These are phyloP conservation scores for Tauraco erythrolophus DNA, from an alignment of 2,113 vertebrate species.

Conservation along the genomic window DNA sequence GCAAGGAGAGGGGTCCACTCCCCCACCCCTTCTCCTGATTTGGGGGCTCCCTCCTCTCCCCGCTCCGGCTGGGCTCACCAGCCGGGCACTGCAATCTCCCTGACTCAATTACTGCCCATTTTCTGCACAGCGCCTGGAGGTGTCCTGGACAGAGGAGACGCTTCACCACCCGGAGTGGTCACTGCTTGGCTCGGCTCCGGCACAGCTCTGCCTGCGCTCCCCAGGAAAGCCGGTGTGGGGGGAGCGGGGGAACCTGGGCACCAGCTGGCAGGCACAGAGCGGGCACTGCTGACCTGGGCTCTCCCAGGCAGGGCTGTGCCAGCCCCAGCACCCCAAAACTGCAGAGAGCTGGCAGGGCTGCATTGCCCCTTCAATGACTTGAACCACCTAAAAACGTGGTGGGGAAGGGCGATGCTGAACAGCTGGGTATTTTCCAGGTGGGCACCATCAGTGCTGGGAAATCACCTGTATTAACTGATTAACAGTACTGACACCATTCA, in stretches of 20 bases:
- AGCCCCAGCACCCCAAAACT: background rate
- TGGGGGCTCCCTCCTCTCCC: background rate
- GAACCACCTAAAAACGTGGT: background rate
- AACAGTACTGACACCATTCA: accelerated
- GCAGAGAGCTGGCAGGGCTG: background rate
- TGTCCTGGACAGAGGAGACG: background rate
- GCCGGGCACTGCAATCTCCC: background rate
- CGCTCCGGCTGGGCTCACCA: background rate
- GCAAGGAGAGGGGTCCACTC: background rate
- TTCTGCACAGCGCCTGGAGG: background rate
- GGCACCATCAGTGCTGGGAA: background rate
- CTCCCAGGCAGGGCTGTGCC: background rate
- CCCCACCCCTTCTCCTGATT: background rate
- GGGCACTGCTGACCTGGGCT: background rate
- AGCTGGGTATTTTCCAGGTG: background rate
- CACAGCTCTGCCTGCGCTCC: accelerated
- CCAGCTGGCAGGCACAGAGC: accelerated
- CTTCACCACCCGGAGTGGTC: accelerated
- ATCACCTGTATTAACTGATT: accelerated
- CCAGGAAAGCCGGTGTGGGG: background rate
- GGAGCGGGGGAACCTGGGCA: background rate
- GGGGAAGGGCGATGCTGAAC: background rate
- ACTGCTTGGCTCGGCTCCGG: background rate
- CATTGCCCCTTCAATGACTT: background rate
- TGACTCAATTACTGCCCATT: background rate